phyloP scores from a whole-genome alignment of 2,113 vertebrate genomes.

The Gambusia affinis region DNA sequence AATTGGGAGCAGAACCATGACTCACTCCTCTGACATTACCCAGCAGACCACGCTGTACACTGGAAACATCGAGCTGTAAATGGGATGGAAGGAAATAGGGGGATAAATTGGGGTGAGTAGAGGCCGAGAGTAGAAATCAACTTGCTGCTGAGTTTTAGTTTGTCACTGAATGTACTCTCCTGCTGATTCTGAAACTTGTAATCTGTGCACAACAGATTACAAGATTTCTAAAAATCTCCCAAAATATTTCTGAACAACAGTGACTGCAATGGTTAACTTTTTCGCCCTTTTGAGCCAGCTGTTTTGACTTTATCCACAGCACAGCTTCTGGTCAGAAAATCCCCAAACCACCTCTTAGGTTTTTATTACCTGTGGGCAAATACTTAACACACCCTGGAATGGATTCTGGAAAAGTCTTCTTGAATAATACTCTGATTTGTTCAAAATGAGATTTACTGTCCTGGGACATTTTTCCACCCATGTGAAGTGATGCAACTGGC shows the following conservation, averaged over 20 bases:
- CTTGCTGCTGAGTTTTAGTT: conserved; percentile 3
- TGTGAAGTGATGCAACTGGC: conserved; percentile 64
- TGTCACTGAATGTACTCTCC: not conserved
- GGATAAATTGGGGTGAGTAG: conserved; percentile 34
- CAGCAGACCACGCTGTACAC: conserved; percentile 36
- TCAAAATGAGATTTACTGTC: conserved; percentile 60
- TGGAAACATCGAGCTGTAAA: conserved; percentile 51
- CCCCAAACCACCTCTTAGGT: conserved; percentile 53
- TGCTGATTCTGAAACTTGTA: not conserved
- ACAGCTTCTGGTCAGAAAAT: conserved; percentile 20
- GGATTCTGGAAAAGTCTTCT: conserved; percentile 66
- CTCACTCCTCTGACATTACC: conserved; percentile 65
- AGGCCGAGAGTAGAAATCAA: conserved; percentile 6
- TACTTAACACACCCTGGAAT: conserved; percentile 68
- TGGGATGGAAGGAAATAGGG: conserved; percentile 40
- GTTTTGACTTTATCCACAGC: conserved; percentile 4
- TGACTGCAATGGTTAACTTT: not conserved
- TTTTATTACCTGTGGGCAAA: conserved; percentile 58
- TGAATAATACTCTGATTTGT: conserved; percentile 52
- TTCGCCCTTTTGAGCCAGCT: not conserved
- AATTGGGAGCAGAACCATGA: conserved; percentile 64
- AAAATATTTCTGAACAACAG: not conserved
- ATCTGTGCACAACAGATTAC: not conserved
- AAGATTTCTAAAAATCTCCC: not conserved
- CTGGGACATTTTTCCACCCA: conserved; percentile 55